Percentiles rank a stretch among this genome's conserved stretches.
Evolutionary conservation across 2,113 vertebrate genomes (phyloP).

Genomic region (Bathybates hornii): DNA sequence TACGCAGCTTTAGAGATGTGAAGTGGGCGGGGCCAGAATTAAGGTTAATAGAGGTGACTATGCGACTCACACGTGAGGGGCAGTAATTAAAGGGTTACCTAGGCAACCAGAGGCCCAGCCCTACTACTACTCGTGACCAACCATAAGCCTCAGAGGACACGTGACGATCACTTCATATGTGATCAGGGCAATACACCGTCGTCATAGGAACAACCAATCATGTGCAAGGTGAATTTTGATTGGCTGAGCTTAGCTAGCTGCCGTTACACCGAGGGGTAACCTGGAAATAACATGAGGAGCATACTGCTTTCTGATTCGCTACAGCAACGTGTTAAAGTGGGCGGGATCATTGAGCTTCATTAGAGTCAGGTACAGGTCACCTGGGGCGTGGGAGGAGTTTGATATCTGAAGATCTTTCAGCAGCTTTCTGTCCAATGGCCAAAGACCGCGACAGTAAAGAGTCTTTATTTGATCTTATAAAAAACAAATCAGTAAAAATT

Average conservation of each 20-base stretch:
- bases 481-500: fast-evolving
- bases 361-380: background rate
- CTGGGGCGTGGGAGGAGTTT: background rate
- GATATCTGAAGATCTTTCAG: background rate
- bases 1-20: background rate
- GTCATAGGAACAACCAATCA: background rate
- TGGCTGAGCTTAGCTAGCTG: background rate
- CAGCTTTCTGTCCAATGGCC: background rate
- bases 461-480: background rate
- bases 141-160: background rate
- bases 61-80: fast-evolving
- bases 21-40: background rate
- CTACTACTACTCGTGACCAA: background rate
- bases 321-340: background rate
- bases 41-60: background rate
- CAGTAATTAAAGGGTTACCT: background rate
- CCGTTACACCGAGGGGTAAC: fast-evolving
- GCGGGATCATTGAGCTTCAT: background rate
- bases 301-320: background rate
- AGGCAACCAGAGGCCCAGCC: background rate
- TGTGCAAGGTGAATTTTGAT: background rate
- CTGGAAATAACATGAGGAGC: background rate
- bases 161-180: background rate
- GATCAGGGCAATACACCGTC: background rate
- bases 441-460: fast-evolving